These are phyloP conservation scores for Temnothorax curvispinosus DNA, from an alignment of 1,140 invertebrate species.

Conservation along the genomic window DNA sequence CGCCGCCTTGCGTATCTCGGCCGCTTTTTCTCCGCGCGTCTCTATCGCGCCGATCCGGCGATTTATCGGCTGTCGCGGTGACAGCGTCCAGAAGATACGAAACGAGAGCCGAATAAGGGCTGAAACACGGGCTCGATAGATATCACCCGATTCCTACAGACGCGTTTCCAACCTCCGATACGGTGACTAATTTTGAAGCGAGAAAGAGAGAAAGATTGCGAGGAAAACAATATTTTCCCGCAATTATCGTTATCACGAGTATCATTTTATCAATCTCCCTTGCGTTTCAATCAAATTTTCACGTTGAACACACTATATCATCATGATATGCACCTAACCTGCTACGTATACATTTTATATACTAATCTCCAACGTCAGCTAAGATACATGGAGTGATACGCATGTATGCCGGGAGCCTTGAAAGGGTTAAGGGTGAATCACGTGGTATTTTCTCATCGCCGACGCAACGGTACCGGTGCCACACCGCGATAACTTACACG, in stretches of 20 bases:
- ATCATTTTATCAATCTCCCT: not conserved
- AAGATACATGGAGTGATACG: conserved; percentile 19
- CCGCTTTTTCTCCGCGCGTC: not conserved
- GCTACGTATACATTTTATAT: not conserved
- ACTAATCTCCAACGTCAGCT: conserved; percentile 17
- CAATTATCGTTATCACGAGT: not conserved
- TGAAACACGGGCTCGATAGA: not conserved
- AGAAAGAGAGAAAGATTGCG: not conserved
- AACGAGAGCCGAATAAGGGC: conserved; percentile 17
- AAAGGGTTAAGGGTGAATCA: conserved; percentile 65
- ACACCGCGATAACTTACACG: conserved; percentile 62
- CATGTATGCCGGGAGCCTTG: conserved; percentile 22
- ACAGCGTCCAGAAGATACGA: conserved; percentile 38
- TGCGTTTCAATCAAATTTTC: conserved; percentile 17
- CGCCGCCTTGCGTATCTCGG: conserved; percentile 47
- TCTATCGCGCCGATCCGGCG: conserved; percentile 44
- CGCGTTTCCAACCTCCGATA: not conserved
- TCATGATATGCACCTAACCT: not conserved
- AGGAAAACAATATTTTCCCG: not conserved
- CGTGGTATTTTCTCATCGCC: conserved; percentile 66
- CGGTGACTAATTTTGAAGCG: not conserved
- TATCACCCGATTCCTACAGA: not conserved
- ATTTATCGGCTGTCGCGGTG: conserved; percentile 56
- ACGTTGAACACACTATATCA: not conserved
- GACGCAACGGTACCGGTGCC: conserved; percentile 61